Evolutionary conservation across 2,113 vertebrate genomes (phyloP), one percentile per base, ranked within the genome.

Genomic region (Collichthys lucidus): DNA sequence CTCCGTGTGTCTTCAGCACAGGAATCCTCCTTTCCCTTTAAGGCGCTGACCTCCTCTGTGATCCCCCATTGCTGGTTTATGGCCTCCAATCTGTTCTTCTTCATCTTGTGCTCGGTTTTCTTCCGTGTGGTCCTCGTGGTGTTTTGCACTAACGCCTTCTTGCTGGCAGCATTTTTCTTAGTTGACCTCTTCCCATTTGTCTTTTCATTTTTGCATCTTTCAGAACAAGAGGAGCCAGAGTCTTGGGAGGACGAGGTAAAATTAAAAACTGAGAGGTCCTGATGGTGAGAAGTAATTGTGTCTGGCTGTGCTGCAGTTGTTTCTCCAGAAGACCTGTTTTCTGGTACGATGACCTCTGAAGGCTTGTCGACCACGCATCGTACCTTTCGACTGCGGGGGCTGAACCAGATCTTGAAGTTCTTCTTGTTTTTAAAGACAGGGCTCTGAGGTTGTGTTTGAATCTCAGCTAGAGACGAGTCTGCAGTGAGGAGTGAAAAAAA

Each of bases 361-460:
- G 74, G 66, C 22, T 88, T 94, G 61, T 94, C 85, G 5, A 92
- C 84, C 22, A 29, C 62, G 78, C 95, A 99, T 49, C 96, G 96
- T 19, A 98, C 93, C 82, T 96, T 98, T 57, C 93, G 96, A 77
- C 96, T 98, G 29, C 95, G 96, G 46, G 98, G 97, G 82, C 97
- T 98, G 89, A 97, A 97, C 96, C 97, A 97, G 91, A 98, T 98
- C 92, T 96, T 98, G 53, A 97, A 88, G 83, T 90, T 94, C 77
- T 93, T 96, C 85, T 96, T 94, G 44, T 87, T 76, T 83, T 93
- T 92, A 2, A 79, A 52, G 46, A 88, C 40, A 15, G 63, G 14
- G 31, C n/a, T 67, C 24, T 67, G 24, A 1, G 80, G 49, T 44
- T 67, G 62, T 4, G 63, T 22, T 56, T 52, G 70, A n/a, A 60